These are phyloP conservation scores for Galerucella pusilla DNA, from an alignment of 2,888 invertebrate genomes.

Conservation along the genomic window DNA sequence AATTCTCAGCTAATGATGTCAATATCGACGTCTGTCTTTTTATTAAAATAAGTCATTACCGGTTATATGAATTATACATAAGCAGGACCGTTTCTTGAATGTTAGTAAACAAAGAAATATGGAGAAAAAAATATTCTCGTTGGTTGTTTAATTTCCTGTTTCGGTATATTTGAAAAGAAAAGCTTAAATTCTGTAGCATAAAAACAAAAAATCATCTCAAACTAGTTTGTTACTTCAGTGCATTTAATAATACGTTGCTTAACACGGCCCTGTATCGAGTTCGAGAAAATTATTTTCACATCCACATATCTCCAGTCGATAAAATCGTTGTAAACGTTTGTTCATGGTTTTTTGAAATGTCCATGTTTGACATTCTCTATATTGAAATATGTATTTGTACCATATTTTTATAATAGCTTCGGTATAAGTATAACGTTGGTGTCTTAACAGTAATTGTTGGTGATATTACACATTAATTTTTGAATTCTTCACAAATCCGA, in stretches of 20 bases:
- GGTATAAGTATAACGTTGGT: constrained; percentile 19
- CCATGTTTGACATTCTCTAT: constrained; percentile 45
- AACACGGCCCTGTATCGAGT: constrained; percentile 15
- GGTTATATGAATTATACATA: constrained; percentile 56
- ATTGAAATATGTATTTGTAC: constrained; percentile 41
- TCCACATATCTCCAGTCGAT: constrained; percentile 54
- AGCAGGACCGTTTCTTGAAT: constrained; percentile 25
- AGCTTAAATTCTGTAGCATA: neutral
- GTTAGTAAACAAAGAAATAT: neutral
- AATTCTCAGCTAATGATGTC: constrained; percentile 59
- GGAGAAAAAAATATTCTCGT: neutral
- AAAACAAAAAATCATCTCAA: neutral
- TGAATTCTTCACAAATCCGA: constrained; percentile 39
- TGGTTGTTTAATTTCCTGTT: neutral
- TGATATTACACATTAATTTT: constrained; percentile 42
- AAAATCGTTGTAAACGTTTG: constrained; percentile 54
- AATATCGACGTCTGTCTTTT: constrained; percentile 58
- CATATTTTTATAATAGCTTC: constrained; percentile 44
- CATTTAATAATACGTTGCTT: neutral
- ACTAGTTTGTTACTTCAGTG: too few relatives aligned
- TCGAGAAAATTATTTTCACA: constrained; percentile 57
- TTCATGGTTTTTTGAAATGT: constrained; percentile 48
- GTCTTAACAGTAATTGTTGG: constrained; percentile 43
- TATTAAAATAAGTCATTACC: constrained; percentile 58
- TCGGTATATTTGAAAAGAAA: neutral